phyloP scores from a whole-genome alignment of 2,113 vertebrate species.

The Noctilio leporinus region DNA sequence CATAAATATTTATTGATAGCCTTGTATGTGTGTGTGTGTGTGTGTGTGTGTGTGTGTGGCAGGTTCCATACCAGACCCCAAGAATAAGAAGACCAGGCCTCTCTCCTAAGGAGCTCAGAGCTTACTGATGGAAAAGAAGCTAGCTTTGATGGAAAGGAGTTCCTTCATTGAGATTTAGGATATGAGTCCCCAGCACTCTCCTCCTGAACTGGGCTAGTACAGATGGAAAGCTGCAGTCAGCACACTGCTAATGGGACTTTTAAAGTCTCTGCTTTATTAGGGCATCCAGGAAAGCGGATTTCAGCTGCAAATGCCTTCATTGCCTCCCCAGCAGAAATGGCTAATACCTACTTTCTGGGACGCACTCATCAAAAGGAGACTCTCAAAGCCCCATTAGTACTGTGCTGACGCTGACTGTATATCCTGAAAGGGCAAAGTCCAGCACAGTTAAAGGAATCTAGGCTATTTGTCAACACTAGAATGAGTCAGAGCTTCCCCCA shows the following conservation, averaged over 20 bases:
- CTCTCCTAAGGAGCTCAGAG: background rate
- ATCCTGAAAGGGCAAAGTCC: constrained; percentile 64
- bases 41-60: too few species aligned
- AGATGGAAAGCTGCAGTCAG: constrained; percentile 35
- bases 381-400: constrained; percentile 56
- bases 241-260: constrained; percentile 5
- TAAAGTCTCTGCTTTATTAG: constrained; percentile 9
- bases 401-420: constrained; percentile 50
- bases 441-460: constrained; percentile 57
- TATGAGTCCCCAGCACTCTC: accelerated
- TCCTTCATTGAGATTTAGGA: background rate
- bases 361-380: constrained; percentile 52
- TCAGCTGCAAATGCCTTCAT: constrained; percentile 69
- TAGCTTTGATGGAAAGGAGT: background rate
- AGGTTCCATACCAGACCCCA: background rate
- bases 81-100: background rate
- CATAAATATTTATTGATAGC: background rate
- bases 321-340: constrained; percentile 63
- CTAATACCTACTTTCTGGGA: constrained; percentile 60
- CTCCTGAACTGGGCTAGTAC: background rate
- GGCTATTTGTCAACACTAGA: constrained; percentile 58
- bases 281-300: constrained; percentile 45
- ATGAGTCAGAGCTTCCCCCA: background rate
- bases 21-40: too few species aligned
- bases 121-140: background rate